Base-by-base conservation (phyloP, 2,888 invertebrate species). In the Eupithecia dodoneata region DNA sequence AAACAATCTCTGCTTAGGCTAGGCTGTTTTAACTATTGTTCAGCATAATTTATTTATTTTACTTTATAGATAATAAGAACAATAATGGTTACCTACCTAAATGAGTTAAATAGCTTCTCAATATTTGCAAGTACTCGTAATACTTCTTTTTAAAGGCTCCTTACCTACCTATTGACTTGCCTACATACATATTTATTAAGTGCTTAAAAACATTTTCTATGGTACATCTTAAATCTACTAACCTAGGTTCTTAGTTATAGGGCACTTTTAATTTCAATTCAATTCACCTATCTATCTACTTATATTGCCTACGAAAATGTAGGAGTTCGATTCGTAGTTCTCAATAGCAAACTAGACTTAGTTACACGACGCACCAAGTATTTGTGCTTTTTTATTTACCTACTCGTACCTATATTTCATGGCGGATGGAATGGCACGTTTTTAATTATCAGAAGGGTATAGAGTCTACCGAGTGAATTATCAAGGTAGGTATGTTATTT, bases 81-180 rank as follows among this genome's bases (percentile, higher is more conserved):
- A 66, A 52, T 55, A 75, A n/a, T 18, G 13, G 10, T 70, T 74
- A 70, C 59, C 47, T 63, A 63, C 49, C 4, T 55, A 44, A 12
- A 45, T 74, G 41, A 72, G 44, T 73, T 18, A 74, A 49, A 77
- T 77, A 77, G 77, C 77, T 72, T 77, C 77, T 74, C 59, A 59
- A 59, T 49, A 69, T 76, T 73, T 45, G 67, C 18, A 47, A 42
- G 45, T 71, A 55, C 7, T 30, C 30, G 18, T 42, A 67, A 52
- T 18, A 15, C 42, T 2, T 45, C 18, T 66, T 65, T 55, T 12
- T 30, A 30, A 63, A 63, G 63, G 63, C 30, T 15, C 10, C 55
- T 47, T 71, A 42, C 2, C 42, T 65, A 71, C 59, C 7, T 63
- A 74, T 44, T 69, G 41, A 74, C 45, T 63, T 18, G 63, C 63